phyloP scores from a whole-genome alignment of 2,888 invertebrate genomes.

The Saturnia japonica region DNA sequence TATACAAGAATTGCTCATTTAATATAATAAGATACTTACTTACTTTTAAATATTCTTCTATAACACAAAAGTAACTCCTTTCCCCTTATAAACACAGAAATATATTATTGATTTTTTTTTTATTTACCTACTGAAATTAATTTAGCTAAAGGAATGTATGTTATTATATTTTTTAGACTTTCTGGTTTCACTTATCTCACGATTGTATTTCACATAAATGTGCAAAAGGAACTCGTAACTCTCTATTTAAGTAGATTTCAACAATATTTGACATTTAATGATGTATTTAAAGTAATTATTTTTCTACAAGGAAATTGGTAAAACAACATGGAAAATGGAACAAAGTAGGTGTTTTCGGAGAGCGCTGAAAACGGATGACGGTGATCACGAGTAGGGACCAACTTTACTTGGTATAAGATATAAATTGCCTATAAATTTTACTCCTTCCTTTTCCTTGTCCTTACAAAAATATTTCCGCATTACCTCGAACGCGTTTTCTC shows the following conservation, averaged over 20 bases:
- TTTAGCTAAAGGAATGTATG: too few relatives aligned
- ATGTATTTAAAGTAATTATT: conserved; percentile 1
- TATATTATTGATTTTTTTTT: too few relatives aligned
- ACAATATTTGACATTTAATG: background rate
- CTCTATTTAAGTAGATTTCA: background rate
- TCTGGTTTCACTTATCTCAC: background rate
- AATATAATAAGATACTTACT: too few relatives aligned
- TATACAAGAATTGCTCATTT: too few relatives aligned
- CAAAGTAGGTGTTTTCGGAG: conserved; percentile 19
- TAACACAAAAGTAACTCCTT: too few relatives aligned
- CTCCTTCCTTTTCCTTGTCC: conserved; percentile 1
- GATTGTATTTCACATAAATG: background rate
- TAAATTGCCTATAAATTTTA: conserved; percentile 13
- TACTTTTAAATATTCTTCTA: too few relatives aligned
- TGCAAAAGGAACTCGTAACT: background rate
- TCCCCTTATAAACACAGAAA: too few relatives aligned
- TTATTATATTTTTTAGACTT: too few relatives aligned
- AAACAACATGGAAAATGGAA: conserved; percentile 31
- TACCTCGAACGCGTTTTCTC: background rate
- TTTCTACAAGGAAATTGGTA: conserved; percentile 27
- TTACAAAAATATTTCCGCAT: conserved; percentile 9
- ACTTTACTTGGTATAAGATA: conserved; percentile 23
- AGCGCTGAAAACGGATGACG: conserved; percentile 24
- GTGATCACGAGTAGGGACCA: conserved; percentile 34
- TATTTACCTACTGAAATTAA: too few relatives aligned